Base-by-base conservation (phyloP, 2,888 invertebrate genomes). In the Glyphotaelius pellucidus region DNA sequence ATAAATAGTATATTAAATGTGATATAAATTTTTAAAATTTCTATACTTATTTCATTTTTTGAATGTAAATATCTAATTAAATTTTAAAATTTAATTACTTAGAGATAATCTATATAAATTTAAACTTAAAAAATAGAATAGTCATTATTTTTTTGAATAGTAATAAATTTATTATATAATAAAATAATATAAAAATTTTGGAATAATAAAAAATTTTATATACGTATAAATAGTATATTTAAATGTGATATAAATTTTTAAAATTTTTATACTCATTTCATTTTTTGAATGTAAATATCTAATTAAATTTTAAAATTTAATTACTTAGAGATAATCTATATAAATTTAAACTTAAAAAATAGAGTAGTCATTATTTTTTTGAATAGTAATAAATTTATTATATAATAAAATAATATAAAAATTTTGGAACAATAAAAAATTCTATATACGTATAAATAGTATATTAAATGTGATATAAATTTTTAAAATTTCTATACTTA, bases 281-380 rank as follows among this genome's bases (percentile, higher is more conserved):
- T 11, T 1, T 80, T 80, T 80, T 80, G 30, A 80, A n/a, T n/a
- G 5, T 80, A 11, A 80, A 3, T 80, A 80, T n/a, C 30, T 80
- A 0, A 80, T n/a, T 12, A 14, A 30, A 25, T 11, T 19, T 30
- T 30, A 30, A 11, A n/a, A 30, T 30, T 38, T 38, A 38, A n/a
- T 2, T 30, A 80, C 14, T 80, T 30, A 80, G 80, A 80, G 11
- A 80, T 30, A 80, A n/a, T 19, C 19, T n/a, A 19, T 80, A 25
- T n/a, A 11, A 30, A 80, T n/a, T 30, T 38, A 38, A 9, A 80
- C 47, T 52, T 85, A n/a, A 85, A 90, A 80, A 42, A 93, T 67
- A 15, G 0, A 35, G 3, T 84, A 84, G 1, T 0, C 30, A 15
- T 31, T 47, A 15, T 14, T 47, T 47, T 14, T 15, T 47, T 47